Base-by-base conservation (phyloP, 1,140 invertebrate species). In the Nixonia krombeini region DNA sequence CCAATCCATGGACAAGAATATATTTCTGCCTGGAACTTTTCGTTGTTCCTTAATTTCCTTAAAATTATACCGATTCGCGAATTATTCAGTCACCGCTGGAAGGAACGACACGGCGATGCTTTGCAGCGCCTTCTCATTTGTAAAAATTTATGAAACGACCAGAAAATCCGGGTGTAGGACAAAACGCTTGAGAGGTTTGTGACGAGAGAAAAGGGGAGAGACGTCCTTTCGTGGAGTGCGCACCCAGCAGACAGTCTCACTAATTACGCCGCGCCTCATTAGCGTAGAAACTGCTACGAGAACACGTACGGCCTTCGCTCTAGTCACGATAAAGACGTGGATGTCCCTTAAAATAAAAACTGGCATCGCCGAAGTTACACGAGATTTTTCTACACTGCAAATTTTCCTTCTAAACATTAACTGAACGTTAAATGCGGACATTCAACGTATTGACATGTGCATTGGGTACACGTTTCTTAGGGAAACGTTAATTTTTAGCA, bases 191-290 rank as follows among this genome's bases (percentile, higher is more conserved):
- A 66, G 68, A 65, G 67, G 56, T 52, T 53, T 47, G 52, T 29
- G 55, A 63, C 44, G 55, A 58, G 44, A 63, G 45, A 72, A 53
- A 47, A 66, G 59, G 67, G 59, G 59, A 61, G 58, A 61, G 59
- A 51, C 61, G 51, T 72, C 63, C 66, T 74, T 72, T 66, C 53
- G 45, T 72, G 25, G 58, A 72, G 68, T 71, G 63, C 75, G 55
- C 63, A 58, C 56, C 62, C 63, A 69, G 64, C 70, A 81, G 82
- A 84, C 80, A 81, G 78, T 83, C 77, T 82, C 82, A 84, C 83
- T 85, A 85, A 85, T 85, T 85, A 85, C 81, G 73, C 78, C 71
- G 78, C 77, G 81, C 81, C 83, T 85, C 83, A 85, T 84, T 85
- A 85, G 80, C 80, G 78, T 80, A 55, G 69, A 75, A 74, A 71